These are phyloP conservation scores for Psammodynastes pulverulentus DNA, from an alignment of 2,113 vertebrate genomes.

Conservation along the genomic window DNA sequence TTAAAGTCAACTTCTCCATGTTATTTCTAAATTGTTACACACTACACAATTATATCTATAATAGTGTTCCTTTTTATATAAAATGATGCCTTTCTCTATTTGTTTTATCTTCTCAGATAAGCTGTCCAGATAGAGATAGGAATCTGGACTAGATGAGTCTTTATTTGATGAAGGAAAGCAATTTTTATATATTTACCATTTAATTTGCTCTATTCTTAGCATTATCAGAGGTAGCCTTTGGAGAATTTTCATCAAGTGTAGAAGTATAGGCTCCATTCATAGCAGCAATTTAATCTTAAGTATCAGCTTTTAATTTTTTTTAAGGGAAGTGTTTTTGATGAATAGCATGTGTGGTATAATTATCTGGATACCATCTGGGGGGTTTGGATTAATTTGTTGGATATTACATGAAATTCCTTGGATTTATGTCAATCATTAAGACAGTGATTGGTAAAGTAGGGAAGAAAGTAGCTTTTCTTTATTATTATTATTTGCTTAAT, in stretches of 20 bases:
- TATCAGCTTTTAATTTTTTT: neutral
- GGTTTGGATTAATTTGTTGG: neutral
- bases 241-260: slow-evolving; percentile 11
- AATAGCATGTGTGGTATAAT: slow-evolving; percentile 8
- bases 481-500: neutral
- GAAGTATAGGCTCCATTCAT: neutral
- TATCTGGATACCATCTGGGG: neutral
- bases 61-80: slow-evolving; percentile 26
- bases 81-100: neutral
- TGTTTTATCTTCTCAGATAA: neutral
- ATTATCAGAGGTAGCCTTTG: slow-evolving; percentile 32
- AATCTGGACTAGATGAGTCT: neutral
- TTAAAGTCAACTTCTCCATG: slow-evolving; percentile 57
- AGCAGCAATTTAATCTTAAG: neutral
- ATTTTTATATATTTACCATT: slow-evolving; percentile 9
- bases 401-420: neutral
- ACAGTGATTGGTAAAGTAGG: neutral
- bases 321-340: slow-evolving; percentile 1
- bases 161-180: neutral
- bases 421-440: neutral
- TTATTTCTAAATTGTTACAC: slow-evolving; percentile 26
- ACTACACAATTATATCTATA: slow-evolving; percentile 50
- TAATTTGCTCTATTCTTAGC: slow-evolving; percentile 24
- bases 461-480: neutral
- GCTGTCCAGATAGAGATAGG: neutral